A percentile compares a stretch with the other conserved stretches of the same genome.
Conservation (phyloP, 2,888 invertebrate species). For the Pelosia muscerda region DNA sequence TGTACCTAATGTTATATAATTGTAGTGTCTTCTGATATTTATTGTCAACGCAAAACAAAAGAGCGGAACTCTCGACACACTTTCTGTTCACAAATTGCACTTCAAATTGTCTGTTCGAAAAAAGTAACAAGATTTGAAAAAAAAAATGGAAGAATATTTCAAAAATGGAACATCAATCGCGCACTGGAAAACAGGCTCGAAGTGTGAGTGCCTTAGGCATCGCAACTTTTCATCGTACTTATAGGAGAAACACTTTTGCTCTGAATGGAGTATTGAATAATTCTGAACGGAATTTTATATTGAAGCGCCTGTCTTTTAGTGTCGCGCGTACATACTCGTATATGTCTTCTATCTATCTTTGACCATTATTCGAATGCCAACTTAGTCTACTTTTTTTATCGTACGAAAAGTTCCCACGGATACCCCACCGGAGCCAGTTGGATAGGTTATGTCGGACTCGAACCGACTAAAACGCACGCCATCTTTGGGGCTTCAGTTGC, state of each 20-base stretch:
- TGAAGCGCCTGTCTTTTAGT: slow-evolving; percentile 18
- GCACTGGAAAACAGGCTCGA: slow-evolving; percentile 27
- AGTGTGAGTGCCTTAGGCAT: slow-evolving; percentile 40
- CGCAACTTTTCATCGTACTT: slow-evolving; percentile 30
- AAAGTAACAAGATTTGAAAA: slow-evolving; percentile 17
- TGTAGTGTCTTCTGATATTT: neutral
- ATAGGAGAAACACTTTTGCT: slow-evolving; percentile 17
- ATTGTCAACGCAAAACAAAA: neutral
- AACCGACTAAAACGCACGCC: too few relatives aligned
- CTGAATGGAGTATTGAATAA: slow-evolving; percentile 50
- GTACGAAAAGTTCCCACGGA: too few relatives aligned
- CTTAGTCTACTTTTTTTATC: too few relatives aligned
- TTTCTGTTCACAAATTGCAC: neutral
- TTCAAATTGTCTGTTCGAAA: neutral
- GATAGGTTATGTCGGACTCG: too few relatives aligned
- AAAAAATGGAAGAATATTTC: slow-evolving; percentile 13
- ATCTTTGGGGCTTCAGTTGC: too few relatives aligned
- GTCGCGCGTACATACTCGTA: neutral
- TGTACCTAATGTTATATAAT: too few relatives aligned
- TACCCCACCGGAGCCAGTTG: too few relatives aligned
- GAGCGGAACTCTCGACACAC: neutral
- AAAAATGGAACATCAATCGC: slow-evolving; percentile 25
- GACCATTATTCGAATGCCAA: neutral
- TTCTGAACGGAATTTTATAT: slow-evolving; percentile 34
- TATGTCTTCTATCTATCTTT: too few relatives aligned